Base-by-base conservation (phyloP, 2,888 invertebrate species). In the Smittia sp. region DNA sequence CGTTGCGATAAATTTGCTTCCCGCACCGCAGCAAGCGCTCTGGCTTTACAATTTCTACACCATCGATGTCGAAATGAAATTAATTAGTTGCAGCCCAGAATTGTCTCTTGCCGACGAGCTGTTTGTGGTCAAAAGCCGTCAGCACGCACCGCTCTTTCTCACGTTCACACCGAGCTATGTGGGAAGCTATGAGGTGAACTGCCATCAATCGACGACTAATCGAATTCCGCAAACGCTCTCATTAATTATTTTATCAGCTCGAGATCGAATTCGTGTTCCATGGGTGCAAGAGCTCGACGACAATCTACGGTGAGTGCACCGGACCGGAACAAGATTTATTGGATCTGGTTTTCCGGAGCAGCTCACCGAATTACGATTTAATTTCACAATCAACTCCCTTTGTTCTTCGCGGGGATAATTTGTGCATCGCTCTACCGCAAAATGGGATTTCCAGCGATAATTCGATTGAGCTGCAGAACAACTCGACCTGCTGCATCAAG, bases 401-500 rank as follows among this genome's bases (percentile, higher is more conserved):
- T 66, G 66, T 66, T 38, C 15, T 66, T 9, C 66, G 39, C 39
- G 20, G 20, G 11, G 66, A 66, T 66, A 66, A 66, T 66, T 66
- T 66, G 66, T 66, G 27, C 39, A 66, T 66, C n/a, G 38, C 39
- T n/a, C 22, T 66, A 9, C 39, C 39, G 13, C 66, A 32, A 20
- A 66, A 66, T 32, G 22, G 39, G 1, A 18, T 38, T 39, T 66
- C 39, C 2, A 66, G 39, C 39, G 66, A 66, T 38, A 32, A 39
- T 66, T 66, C 39, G 39, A 66, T 66, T 66, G 27, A 11, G 18
- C 20, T 66, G 7, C 38, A 32, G 22, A 66, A 66, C 15, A 20
- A 22, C 38, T 66, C 66, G 18, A 66, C 38, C 13, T 22, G 18
- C 18, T 66, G 66, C 39, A 15, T 66, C n/a, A 66, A 66, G 22